phyloP scores from a whole-genome alignment of 2,797 vertebrate species.

The Falco naumanni region DNA sequence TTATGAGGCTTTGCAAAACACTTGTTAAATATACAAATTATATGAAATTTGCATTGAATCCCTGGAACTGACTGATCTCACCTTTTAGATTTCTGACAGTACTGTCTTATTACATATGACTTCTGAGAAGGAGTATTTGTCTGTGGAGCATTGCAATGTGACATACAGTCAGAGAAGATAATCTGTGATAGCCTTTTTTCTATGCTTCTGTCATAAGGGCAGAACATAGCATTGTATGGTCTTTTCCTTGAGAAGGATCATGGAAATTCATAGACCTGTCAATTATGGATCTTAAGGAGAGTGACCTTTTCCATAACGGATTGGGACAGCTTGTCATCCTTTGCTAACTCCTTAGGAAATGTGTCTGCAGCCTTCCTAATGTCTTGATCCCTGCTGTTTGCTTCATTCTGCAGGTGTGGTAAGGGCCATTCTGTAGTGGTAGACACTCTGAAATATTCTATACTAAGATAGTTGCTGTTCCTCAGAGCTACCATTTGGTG shows the following conservation, averaged over 20 bases:
- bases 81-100: neutral
- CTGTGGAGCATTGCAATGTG: neutral
- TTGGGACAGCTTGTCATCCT: neutral
- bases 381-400: neutral
- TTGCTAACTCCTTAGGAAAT: neutral
- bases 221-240: neutral
- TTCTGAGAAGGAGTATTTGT: neutral
- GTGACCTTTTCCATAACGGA: neutral
- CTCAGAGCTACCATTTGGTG: neutral
- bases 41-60: neutral
- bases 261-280: neutral
- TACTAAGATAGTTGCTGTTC: neutral
- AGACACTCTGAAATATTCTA: neutral
- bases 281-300: neutral
- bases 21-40: neutral
- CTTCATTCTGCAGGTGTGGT: neutral
- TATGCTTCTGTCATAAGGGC: neutral
- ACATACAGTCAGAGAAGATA: neutral
- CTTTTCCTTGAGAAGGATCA: neutral
- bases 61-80: neutral
- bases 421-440: neutral
- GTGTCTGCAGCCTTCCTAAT: neutral
- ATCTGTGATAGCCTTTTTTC: neutral
- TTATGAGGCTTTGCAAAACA: neutral
- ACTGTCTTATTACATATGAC: rapidly evolving